Percentiles rank a stretch among this genome's conserved stretches.
phyloP scores from a whole-genome alignment of 2,797 vertebrate species.

The Podargus strigoides region DNA sequence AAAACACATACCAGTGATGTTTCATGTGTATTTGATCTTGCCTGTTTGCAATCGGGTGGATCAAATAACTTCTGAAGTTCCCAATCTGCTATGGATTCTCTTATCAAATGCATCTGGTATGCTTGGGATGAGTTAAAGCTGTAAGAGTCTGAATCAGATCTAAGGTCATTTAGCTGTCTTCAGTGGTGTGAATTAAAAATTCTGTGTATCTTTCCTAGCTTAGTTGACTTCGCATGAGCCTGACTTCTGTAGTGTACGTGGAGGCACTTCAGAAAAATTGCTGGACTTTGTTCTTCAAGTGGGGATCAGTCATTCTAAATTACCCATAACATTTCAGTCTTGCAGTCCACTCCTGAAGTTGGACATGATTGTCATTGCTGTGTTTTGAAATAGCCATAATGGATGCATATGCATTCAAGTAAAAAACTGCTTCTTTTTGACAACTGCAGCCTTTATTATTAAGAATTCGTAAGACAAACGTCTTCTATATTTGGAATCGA shows the following conservation, averaged over 20 bases:
- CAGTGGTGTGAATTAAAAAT: neutral
- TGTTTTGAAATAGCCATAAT: neutral
- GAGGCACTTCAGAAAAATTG: neutral
- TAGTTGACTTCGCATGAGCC: neutral
- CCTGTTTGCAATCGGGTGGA: neutral
- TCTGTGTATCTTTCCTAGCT: neutral
- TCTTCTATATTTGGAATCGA: constrained; percentile 9
- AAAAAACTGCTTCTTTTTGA: neutral
- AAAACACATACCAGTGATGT: neutral
- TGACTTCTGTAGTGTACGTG: neutral
- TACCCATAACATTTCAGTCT: neutral
- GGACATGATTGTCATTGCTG: neutral
- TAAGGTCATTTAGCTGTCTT: neutral
- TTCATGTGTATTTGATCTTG: neutral
- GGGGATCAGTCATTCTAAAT: neutral
- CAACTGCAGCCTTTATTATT: neutral
- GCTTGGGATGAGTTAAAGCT: neutral
- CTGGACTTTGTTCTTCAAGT: neutral
- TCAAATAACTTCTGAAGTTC: neutral
- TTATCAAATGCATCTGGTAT: neutral
- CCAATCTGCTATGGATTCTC: rapidly evolving
- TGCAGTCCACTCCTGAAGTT: neutral
- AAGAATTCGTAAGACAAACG: neutral
- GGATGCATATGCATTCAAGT: neutral
- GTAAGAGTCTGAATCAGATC: neutral